Evolutionary conservation across 2,888 invertebrate genomes (phyloP).

Genomic region (Clitarchus hookeri): DNA sequence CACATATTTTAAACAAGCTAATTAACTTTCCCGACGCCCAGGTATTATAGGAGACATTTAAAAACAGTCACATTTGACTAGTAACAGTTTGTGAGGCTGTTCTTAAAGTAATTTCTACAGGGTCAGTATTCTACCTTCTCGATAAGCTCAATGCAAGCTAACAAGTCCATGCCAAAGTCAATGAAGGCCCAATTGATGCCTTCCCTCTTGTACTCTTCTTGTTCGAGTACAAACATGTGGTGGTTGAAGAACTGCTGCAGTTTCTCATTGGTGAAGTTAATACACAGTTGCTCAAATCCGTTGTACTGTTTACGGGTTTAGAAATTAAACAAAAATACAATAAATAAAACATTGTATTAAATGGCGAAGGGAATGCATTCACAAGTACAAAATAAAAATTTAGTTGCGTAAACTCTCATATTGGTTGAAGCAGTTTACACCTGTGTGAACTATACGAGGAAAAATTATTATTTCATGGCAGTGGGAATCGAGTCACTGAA

Average conservation of each 20-base stretch:
- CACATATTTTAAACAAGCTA: background rate
- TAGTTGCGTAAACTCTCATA: background rate
- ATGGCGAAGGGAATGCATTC: background rate
- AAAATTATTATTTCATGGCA: too few species aligned
- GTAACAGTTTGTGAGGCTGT: background rate
- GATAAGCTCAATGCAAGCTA: slow-evolving; percentile 75
- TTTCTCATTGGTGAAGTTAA: slow-evolving; percentile 94
- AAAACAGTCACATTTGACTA: background rate
- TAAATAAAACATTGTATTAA: background rate
- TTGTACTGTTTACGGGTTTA: slow-evolving; percentile 63
- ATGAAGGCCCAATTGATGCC: slow-evolving; percentile 92
- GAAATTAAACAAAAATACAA: background rate
- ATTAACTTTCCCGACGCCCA: too few species aligned
- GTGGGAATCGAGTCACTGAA: too few species aligned
- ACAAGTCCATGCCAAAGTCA: slow-evolving; percentile 91
- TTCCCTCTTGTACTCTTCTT: slow-evolving; percentile 90
- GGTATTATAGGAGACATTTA: background rate
- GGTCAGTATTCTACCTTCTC: slow-evolving; percentile 64
- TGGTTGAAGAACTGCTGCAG: slow-evolving; percentile 92
- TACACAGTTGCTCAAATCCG: slow-evolving; percentile 92
- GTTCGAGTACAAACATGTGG: slow-evolving; percentile 92
- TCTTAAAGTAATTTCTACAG: background rate
- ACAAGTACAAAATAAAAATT: background rate
- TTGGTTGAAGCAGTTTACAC: background rate
- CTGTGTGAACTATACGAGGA: too few species aligned